Evolutionary conservation across 2,888 invertebrate genomes (phyloP), one percentile per base, ranked within the genome.

Genomic region (Chrysolina haemoptera): DNA sequence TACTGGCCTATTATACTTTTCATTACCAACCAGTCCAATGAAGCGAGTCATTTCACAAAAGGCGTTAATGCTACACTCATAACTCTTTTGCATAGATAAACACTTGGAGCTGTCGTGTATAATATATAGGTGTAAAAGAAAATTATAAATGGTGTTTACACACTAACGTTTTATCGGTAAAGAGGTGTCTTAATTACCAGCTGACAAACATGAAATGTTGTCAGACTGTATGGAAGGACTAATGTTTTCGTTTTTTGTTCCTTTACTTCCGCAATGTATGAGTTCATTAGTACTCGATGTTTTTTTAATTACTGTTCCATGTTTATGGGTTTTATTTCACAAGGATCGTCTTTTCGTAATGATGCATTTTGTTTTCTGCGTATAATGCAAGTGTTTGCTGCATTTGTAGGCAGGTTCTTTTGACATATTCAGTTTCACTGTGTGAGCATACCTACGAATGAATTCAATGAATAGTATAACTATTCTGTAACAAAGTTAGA

Each of bases 11-110:
- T n/a, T n/a, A n/a, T n/a, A 18, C 18, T 20, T 55, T 55, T 55
- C 14, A 2, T 5, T 55, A 55, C 22, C 18, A 55, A 55, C 55
- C 16, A 55, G n/a, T 55, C 55, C 20, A 55, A 20, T 22, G 55
- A 55, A 20, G 6, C 55, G 22, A 59, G 22, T 35, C 27, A 10
- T 66, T 35, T 18, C 6, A 67, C 14, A 18, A 43, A 67, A 41
- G 43, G 67, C 67, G 48, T 67, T 72, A 50, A 68, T 63, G 50
- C 22, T 50, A 35, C 4, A 48, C 71, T 59, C 48, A 68, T 72
- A 72, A 63, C 66, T 67, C 63, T 46, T 66, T 68, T 72, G 72
- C 72, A 68, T 72, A 63, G 72, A 63, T 72, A 72, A 68, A 72
- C 72, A 72, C 72, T 68, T 68, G 72, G 53, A 68, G 20, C 18